Percentiles rank a stretch among this genome's conserved stretches.
phyloP scores from a whole-genome alignment of 1,140 invertebrate species.

The Drosophila paulistorum region DNA sequence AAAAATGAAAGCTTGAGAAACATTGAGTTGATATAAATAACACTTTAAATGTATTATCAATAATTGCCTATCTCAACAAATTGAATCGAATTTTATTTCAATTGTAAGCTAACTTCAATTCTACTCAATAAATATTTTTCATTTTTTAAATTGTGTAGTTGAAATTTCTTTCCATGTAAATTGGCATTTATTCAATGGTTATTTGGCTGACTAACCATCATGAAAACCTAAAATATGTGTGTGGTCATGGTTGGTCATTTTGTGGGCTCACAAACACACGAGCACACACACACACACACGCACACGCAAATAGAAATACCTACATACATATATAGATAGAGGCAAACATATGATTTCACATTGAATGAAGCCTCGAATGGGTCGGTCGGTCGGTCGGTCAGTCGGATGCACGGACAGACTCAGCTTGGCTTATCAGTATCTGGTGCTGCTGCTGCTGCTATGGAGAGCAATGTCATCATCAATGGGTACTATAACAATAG shows the following conservation, averaged over 20 bases:
- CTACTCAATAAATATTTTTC: too few species aligned
- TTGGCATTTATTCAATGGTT: conserved; percentile 8
- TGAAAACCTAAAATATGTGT: conserved; percentile 8
- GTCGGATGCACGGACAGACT: background rate
- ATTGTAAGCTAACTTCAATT: too few species aligned
- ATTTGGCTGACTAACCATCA: conserved; percentile 5
- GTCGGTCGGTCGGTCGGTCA: background rate
- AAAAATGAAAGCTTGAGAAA: too few species aligned
- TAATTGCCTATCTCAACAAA: too few species aligned
- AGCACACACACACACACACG: background rate
- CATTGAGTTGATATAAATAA: too few species aligned
- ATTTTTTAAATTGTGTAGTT: background rate
- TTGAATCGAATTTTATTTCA: too few species aligned
- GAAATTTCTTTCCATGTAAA: background rate
- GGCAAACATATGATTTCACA: background rate
- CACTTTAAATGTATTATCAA: too few species aligned
- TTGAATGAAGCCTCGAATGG: conserved; percentile 1
- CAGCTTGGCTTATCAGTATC: conserved; percentile 9
- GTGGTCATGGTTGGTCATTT: conserved; percentile 13
- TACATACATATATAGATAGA: background rate
- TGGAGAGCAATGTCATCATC: conserved; percentile 32
- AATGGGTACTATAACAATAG: conserved; percentile 43
- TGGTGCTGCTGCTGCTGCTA: conserved; percentile 14
- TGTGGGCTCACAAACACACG: background rate
- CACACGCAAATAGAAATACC: background rate